Evolutionary conservation across 2,888 invertebrate genomes (phyloP).

Genomic region (Petrolisthes cinctipes): DNA sequence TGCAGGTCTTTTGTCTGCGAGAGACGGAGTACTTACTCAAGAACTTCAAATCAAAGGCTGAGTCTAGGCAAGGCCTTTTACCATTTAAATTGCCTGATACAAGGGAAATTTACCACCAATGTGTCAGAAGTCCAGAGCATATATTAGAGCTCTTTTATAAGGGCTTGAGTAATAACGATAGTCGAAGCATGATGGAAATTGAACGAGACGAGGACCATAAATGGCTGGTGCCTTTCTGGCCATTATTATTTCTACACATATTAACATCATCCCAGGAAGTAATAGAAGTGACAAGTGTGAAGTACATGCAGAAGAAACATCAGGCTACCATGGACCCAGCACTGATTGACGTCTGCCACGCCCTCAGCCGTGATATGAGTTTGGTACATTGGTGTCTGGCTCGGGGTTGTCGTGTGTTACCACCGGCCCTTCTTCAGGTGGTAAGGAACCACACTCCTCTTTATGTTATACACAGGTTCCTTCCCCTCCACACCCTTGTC

Average conservation of each 20-base stretch:
- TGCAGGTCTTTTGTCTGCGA: constrained; percentile 30
- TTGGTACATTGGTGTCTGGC: constrained; percentile 50
- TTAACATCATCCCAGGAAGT: constrained; percentile 26
- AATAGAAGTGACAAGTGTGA: neutral
- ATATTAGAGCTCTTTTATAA: constrained; percentile 37
- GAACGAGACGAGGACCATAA: constrained; percentile 9
- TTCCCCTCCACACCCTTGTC: constrained; percentile 35
- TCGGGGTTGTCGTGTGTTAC: constrained; percentile 25
- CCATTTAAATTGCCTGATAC: constrained; percentile 25
- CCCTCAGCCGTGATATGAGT: constrained; percentile 33
- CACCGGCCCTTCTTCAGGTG: constrained; percentile 38
- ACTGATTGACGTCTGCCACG: constrained; percentile 27
- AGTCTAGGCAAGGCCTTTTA: neutral
- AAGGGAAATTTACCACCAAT: constrained; percentile 32
- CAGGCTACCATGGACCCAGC: constrained; percentile 20
- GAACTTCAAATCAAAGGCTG: constrained; percentile 4
- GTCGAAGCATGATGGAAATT: constrained; percentile 25
- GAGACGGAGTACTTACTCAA: constrained; percentile 37
- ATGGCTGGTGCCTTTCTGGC: constrained; percentile 46
- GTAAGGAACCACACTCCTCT: constrained; percentile 52
- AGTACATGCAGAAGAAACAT: constrained; percentile 31
- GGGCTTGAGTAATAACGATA: neutral
- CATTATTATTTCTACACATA: constrained; percentile 34
- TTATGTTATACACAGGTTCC: constrained; percentile 37
- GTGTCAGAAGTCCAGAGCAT: constrained; percentile 29